Percentiles rank a stretch among this genome's conserved stretches.
Evolutionary conservation across 2,113 vertebrate species (phyloP).

Genomic region (Shinisaurus crocodilurus): DNA sequence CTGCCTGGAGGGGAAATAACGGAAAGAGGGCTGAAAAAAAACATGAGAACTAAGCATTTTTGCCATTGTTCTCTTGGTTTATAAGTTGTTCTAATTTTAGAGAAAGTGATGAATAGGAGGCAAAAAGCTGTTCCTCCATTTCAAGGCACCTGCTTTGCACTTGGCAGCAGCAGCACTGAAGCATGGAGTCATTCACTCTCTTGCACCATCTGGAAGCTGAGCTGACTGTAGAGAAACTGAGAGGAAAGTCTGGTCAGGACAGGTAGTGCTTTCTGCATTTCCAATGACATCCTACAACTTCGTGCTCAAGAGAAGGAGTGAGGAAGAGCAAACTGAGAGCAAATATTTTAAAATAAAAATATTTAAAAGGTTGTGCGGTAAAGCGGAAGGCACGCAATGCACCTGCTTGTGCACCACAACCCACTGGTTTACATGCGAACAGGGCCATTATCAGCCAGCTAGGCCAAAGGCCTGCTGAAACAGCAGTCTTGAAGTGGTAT

Average conservation of each 20-base stretch:
- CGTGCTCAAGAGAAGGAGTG: slow-evolving; percentile 27
- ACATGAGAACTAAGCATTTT: slow-evolving; percentile 23
- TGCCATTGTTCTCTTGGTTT: slow-evolving; percentile 14
- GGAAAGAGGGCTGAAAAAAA: not conserved
- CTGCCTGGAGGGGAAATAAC: slow-evolving; percentile 25
- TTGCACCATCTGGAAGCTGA: slow-evolving; percentile 54
- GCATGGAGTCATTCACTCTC: slow-evolving; percentile 44
- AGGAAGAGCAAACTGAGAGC: not conserved
- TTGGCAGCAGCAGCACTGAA: slow-evolving; percentile 29
- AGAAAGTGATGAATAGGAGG: slow-evolving; percentile 30
- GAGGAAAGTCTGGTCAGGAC: slow-evolving; percentile 19
- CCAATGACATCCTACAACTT: not conserved
- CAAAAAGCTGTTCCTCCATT: slow-evolving; percentile 32
- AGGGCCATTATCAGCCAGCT: no score
- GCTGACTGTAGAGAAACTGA: slow-evolving; percentile 41
- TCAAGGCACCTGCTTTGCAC: slow-evolving; percentile 40
- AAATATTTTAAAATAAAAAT: not conserved
- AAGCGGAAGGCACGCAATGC: no score
- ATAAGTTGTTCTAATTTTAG: slow-evolving; percentile 15
- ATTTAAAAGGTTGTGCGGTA: not conserved
- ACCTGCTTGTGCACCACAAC: no score
- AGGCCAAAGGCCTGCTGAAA: no score
- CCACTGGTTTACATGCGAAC: no score
- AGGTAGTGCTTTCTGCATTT: slow-evolving; percentile 44
- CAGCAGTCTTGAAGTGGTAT: no score